phyloP scores from a whole-genome alignment of 2,797 vertebrate genomes.

The Eulemur albifrons region DNA sequence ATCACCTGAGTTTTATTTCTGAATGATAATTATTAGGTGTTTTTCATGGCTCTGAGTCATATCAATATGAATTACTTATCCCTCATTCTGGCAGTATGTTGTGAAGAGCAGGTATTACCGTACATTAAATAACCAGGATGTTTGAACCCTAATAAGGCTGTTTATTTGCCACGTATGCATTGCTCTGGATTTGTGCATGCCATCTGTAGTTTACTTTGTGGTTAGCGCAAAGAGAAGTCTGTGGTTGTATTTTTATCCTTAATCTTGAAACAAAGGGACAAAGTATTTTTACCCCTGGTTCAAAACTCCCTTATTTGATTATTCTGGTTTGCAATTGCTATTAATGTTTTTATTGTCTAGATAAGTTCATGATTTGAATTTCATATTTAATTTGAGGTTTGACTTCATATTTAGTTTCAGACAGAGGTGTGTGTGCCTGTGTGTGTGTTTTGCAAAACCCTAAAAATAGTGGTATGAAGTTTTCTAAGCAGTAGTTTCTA shows the following conservation, averaged over 20 bases:
- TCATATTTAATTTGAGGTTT: neutral
- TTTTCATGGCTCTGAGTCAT: neutral
- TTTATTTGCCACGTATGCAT: constrained; percentile 76
- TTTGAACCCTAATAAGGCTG: constrained; percentile 60
- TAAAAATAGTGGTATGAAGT: neutral
- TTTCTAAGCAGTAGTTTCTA: neutral
- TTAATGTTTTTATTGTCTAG: constrained; percentile 52
- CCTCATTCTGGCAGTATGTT: neutral
- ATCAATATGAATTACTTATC: neutral
- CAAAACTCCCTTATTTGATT: constrained; percentile 67
- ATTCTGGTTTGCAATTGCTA: constrained; percentile 71
- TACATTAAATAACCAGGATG: constrained; percentile 59
- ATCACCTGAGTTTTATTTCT: constrained; percentile 21
- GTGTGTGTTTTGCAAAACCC: constrained; percentile 11
- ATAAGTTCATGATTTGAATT: constrained; percentile 54
- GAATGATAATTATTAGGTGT: constrained; percentile 8
- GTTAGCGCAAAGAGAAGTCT: constrained; percentile 70
- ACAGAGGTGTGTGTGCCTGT: neutral
- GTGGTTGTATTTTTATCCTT: constrained; percentile 63
- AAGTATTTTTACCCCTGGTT: constrained; percentile 65
- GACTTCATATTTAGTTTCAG: constrained; percentile 55
- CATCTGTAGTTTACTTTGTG: constrained; percentile 69
- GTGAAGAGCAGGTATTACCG: constrained; percentile 28
- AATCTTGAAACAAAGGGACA: constrained; percentile 36
- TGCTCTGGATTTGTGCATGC: constrained; percentile 64